Percentiles rank a stretch among this genome's conserved stretches.
These are phyloP conservation scores for Archips xylosteana DNA, from an alignment of 2,888 invertebrate genomes.

Conservation along the genomic window DNA sequence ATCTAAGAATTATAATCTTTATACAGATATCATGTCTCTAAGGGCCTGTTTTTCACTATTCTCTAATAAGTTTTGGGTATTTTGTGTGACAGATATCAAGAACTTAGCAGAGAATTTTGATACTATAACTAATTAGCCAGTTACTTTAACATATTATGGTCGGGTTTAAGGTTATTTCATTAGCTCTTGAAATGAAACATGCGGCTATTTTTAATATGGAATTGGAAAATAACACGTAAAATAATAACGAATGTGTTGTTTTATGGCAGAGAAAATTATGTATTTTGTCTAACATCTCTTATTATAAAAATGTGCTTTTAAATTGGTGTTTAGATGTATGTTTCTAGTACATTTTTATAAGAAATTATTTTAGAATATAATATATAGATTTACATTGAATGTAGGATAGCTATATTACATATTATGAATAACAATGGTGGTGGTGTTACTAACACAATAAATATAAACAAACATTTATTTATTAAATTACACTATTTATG, in stretches of 20 bases:
- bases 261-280: not conserved
- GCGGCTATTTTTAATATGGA: not conserved
- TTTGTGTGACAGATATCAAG: no score
- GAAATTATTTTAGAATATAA: not conserved
- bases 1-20: no score
- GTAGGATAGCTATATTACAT: not conserved
- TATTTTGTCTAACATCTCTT: not conserved
- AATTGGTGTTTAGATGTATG: not conserved
- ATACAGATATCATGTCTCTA: no score
- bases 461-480: slow-evolving; percentile 15
- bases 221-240: not conserved
- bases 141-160: no score
- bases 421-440: slow-evolving; percentile 28
- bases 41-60: no score
- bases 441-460: slow-evolving; percentile 38
- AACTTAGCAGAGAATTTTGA: no score
- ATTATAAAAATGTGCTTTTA: slow-evolving; percentile 10
- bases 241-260: not conserved
- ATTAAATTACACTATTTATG: slow-evolving; percentile 14
- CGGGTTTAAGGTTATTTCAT: no score
- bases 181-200: no score
- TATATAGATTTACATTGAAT: not conserved
- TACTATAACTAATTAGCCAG: no score
- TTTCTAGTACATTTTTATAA: slow-evolving; percentile 14
- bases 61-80: no score